Base-by-base conservation (phyloP, 2,113 vertebrate species). In the Tor tambroides region DNA sequence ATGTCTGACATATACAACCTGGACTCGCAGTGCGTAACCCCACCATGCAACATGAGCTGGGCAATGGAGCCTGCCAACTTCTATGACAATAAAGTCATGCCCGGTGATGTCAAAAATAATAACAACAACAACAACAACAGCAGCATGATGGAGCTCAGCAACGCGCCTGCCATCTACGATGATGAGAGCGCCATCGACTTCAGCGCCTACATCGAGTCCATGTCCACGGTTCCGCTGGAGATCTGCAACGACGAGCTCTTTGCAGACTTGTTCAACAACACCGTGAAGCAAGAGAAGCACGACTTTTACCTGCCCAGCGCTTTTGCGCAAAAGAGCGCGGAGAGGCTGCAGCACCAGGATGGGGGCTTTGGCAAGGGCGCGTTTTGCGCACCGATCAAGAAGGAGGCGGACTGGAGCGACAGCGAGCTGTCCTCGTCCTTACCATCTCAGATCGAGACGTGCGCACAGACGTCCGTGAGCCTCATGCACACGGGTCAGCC, bases 191-290 rank as follows among this genome's bases (percentile, higher is more conserved):
- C 97, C 91, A 98, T 98, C 91, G 97, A 98, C 95, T 97, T 98
- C 94, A 98, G 97, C 91, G 96, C 96, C 80, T 99, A 99, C 93
- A 98, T 99, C 89, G 98, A 99, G 92, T 97, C 97, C 91, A 97
- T 99, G 96, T 95, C 97, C 2, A 95, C 97, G 6, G 97, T 98
- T 92, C 97, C 98, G 5, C 90, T 99, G 94, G 98, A 99, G 94
- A 96, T 99, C 91, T 99, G 97, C 95, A 97, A 98, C 95, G 98
- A 99, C 94, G 98, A 99, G 90, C 96, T 99, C 83, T 98, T 99
- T 93, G 97, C 97, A n/a, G 98, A 99, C 94, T 95, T 99, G 89
- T 98, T 99, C 93, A 97, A 98, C 94, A 96, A 91, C 94, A 97
- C 96, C 65, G 96, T 98, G 90, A 99, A 98, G 94, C 95, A 96